These are phyloP conservation scores for Equus quagga DNA, from an alignment of 2,113 vertebrate species.

Conservation along the genomic window DNA sequence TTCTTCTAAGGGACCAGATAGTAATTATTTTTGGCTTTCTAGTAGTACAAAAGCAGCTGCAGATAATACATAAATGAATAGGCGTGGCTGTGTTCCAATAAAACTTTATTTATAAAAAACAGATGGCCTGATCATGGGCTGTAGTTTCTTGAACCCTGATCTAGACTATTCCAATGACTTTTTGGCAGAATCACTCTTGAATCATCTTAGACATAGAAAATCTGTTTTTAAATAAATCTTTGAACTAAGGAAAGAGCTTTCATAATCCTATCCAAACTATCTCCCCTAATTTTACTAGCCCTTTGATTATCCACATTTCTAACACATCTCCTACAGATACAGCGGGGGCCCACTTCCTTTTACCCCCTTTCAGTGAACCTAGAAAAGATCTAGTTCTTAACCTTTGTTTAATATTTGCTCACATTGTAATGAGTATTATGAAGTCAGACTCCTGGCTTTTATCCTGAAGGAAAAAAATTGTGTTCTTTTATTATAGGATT, in stretches of 20 bases:
- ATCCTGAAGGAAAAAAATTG: neutral
- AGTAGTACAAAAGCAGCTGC: neutral
- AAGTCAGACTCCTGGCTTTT: neutral
- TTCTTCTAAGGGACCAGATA: neutral
- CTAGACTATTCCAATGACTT: neutral
- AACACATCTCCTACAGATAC: neutral
- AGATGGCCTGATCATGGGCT: neutral
- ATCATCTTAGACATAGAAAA: neutral
- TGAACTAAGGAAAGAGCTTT: neutral
- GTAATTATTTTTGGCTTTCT: neutral
- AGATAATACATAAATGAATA: neutral
- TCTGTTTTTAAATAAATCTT: neutral
- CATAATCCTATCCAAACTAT: neutral
- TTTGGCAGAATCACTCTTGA: neutral
- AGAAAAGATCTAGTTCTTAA: neutral
- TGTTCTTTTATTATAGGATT: neutral
- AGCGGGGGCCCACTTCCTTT: neutral
- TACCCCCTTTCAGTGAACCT: no score
- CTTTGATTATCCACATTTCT: neutral
- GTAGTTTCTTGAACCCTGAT: neutral
- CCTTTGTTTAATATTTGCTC: neutral
- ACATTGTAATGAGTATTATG: neutral
- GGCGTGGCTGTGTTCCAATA: neutral
- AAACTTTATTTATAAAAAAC: conserved; percentile 11
- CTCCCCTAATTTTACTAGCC: neutral